A percentile compares a stretch with the other conserved stretches of the same genome.
phyloP scores from a whole-genome alignment of 30 jellyfish, hydroid and myxozoan genomes.

The Aurelia coerulea region DNA sequence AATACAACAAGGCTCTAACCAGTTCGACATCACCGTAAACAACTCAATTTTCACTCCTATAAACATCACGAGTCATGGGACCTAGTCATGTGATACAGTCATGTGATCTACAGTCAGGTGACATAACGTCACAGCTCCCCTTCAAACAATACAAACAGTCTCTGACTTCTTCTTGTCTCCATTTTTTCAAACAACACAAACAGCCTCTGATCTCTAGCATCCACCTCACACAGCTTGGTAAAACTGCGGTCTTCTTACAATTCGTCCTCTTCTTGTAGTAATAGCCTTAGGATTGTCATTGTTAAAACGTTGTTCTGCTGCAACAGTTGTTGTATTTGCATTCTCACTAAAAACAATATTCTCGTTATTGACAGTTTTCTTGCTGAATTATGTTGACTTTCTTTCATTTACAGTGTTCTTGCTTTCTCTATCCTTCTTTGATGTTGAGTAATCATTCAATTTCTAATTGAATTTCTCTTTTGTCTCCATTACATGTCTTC shows the following conservation, averaged over 20 bases:
- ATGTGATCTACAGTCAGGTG: background rate
- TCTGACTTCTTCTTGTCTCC: slow-evolving; percentile 1
- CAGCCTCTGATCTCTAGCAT: background rate
- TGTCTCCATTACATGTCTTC: too few species aligned
- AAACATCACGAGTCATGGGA: background rate
- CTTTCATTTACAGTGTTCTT: background rate
- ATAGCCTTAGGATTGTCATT: slow-evolving; percentile 15
- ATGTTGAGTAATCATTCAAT: slow-evolving; percentile 10
- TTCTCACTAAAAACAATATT: slow-evolving; percentile 9
- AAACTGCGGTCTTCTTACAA: slow-evolving; percentile 8
- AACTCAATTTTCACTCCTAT: background rate
- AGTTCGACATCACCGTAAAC: background rate
- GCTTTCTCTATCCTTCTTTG: slow-evolving; percentile 18
- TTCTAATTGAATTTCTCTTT: background rate
- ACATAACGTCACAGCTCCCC: slow-evolving; percentile 25
- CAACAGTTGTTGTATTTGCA: slow-evolving; percentile 3
- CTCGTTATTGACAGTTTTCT: slow-evolving; percentile 14
- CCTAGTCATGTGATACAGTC: background rate
- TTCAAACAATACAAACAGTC: background rate
- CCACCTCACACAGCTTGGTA: slow-evolving; percentile 24
- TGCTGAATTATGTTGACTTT: too few species aligned
- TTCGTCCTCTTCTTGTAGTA: slow-evolving; percentile 29
- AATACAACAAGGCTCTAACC: too few species aligned
- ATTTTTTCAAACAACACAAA: slow-evolving; percentile 17
- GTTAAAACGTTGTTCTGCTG: background rate